Evolutionary conservation across 1,140 invertebrate genomes (phyloP), one percentile per base, ranked within the genome.

Genomic region (Zaprionus taronus): DNA sequence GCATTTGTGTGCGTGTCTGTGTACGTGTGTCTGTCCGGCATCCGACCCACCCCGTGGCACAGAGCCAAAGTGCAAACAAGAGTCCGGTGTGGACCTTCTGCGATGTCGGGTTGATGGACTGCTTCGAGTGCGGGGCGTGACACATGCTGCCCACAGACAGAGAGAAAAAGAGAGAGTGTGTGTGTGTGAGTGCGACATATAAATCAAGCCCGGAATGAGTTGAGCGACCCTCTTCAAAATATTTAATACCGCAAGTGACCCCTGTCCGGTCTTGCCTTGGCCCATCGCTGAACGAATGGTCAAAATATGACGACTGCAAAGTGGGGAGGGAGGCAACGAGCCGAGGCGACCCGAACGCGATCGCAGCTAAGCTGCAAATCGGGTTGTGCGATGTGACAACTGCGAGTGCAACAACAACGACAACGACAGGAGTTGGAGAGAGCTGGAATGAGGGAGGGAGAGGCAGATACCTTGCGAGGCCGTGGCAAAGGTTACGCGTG

Each of bases 231-330:
- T 89, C 84, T 90, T 89, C 84, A 89, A 72, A 89, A 89, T 89
- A 89, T 89, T 89, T 79, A 89, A 89, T 89, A 89, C 84, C 84
- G 51, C 84, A 89, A 89, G 72, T 89, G 84, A 89, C 84, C 84
- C 84, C 85, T 89, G 84, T 84, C 84, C 85, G n/a, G 47, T n/a
- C 2, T 17, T 47, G n/a, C 41, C 47, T 51, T 12, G 20, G 47
- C 47, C 47, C 47, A 3, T 47, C n/a, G 41, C n/a, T 14, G 34
- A 55, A 74, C 73, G 61, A 81, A 55, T 83, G 77, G 70, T 81
- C 82, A 84, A 85, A 84, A 80, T 81, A 76, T 47, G 65, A 14
- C n/a, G 15, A 47, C 20, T 56, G 51, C 53, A 41, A 47, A 36
- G 24, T 72, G 58, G 64, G 65, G 67, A 69, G 68, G 69, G 20